Evolutionary conservation across 2,797 vertebrate species (phyloP), one percentile per base, ranked within the genome.

Genomic region (Gallinago solitaria): DNA sequence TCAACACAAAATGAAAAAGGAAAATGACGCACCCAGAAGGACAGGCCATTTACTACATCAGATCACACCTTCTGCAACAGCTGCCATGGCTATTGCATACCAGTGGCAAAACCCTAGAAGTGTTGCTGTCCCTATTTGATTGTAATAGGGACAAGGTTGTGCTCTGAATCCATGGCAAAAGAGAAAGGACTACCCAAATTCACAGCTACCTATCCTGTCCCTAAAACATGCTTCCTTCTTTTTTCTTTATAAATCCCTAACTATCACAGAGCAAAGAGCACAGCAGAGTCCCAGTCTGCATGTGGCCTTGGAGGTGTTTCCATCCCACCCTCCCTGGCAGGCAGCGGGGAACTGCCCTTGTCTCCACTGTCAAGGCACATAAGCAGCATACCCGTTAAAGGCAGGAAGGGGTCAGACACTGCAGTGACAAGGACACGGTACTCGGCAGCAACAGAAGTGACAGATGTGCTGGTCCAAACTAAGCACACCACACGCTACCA

Each of bases 291-390:
- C 15, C 57, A 45, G 20, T 30, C 14, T 8, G 3, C 33, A 28
- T 0, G 0, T 3, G 37, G 39, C 71, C 45, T 83, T 64, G 71
- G 78, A 74, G 30, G 11, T 14, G 25, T 12, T 81, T 81, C 53
- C 41, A 68, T 35, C 45, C 53, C 80, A 60, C 25, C 20, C 21
- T 19, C 35, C 16, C 53, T 9, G 4, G 7, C n/a, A 64, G 17
- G 25, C 17, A 60, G 63, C 21, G 45, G 43, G 20, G 47, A 80
- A 16, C 14, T 37, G 23, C 47, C n/a, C 37, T 60, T 5, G 9
- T 12, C 45, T 61, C 30, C 61, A 43, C 23, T 21, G 39, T 33
- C 77, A 45, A 61, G 21, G n/a, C 0, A 0, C 5, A 8, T 30
- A 63, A 24, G 37, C 67, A 93, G 71, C 59, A 65, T 45, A 33